phyloP scores from a whole-genome alignment of 2,797 vertebrate species.

The Crenichthys baileyi region DNA sequence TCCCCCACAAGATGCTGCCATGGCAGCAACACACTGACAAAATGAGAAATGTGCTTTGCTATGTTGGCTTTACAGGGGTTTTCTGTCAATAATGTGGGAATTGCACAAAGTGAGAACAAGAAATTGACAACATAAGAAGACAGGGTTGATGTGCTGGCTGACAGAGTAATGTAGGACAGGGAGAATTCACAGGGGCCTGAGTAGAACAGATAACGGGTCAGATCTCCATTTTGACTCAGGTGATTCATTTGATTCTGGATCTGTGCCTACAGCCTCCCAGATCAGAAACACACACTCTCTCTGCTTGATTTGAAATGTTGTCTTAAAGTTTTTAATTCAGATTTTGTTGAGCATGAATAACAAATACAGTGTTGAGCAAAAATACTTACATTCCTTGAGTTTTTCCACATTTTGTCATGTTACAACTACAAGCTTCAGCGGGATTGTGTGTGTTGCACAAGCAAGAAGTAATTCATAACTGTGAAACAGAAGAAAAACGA shows the following conservation, averaged over 20 bases:
- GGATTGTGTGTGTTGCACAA: not conserved
- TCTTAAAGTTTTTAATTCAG: not conserved
- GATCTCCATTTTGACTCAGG: slow-evolving; percentile 9
- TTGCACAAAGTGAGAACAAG: not conserved
- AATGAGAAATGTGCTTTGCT: slow-evolving; percentile 49
- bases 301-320: not conserved
- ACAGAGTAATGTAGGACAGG: slow-evolving; percentile 52
- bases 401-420: not conserved
- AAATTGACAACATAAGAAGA: not conserved
- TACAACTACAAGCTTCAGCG: not conserved
- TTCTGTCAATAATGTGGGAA: not conserved
- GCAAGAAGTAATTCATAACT: not conserved
- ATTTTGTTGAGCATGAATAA: not conserved
- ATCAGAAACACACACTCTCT: slow-evolving; percentile 19
- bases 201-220: slow-evolving; percentile 47
- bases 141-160: slow-evolving; percentile 26
- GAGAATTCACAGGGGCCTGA: slow-evolving; percentile 44
- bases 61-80: slow-evolving; percentile 13
- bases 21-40: slow-evolving; percentile 42
- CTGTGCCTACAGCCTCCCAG: slow-evolving; percentile 13
- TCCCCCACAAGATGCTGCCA: slow-evolving; percentile 40
- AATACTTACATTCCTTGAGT: not conserved
- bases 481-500: not conserved
- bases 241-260: slow-evolving; percentile 42
- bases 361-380: not conserved